A percentile compares a stretch with the other conserved stretches of the same genome.
Evolutionary conservation across 2,888 invertebrate genomes (phyloP).

Genomic region (Scelioninae gen. 1): DNA sequence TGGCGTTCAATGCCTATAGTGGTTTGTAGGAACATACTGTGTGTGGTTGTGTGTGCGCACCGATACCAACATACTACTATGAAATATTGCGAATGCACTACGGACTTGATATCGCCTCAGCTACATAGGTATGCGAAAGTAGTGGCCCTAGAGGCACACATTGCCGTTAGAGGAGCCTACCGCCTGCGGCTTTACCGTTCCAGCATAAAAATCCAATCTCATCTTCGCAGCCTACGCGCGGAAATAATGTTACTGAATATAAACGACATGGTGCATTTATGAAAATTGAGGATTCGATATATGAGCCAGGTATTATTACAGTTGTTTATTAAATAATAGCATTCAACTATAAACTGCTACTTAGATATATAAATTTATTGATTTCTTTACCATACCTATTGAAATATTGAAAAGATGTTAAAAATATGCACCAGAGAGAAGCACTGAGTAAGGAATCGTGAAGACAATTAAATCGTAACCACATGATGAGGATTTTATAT

Average conservation of each 20-base stretch:
- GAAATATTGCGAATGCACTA: slow-evolving; percentile 48
- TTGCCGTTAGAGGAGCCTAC: slow-evolving; percentile 59
- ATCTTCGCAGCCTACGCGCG: slow-evolving; percentile 57
- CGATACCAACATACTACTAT: slow-evolving; percentile 17
- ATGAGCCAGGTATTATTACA: not conserved
- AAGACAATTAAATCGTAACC: no score
- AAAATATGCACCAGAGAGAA: no score
- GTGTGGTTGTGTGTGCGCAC: slow-evolving; percentile 34
- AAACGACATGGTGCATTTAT: not conserved
- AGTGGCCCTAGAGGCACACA: slow-evolving; percentile 60
- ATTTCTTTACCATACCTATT: no score
- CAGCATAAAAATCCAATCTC: slow-evolving; percentile 78
- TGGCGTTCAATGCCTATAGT: slow-evolving; percentile 68
- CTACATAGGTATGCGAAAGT: slow-evolving; percentile 52
- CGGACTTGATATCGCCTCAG: slow-evolving; percentile 38
- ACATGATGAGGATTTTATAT: no score
- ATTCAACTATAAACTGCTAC: not conserved
- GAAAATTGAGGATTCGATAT: not conserved
- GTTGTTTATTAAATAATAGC: not conserved
- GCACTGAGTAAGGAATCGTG: no score
- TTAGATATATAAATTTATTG: no score
- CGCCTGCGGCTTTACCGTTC: slow-evolving; percentile 70
- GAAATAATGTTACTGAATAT: slow-evolving; percentile 22
- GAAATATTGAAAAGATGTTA: no score
- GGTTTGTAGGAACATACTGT: slow-evolving; percentile 26